Percentiles rank a stretch among this genome's conserved stretches.
phyloP scores from a whole-genome alignment of 2,888 invertebrate species.

The Drosophila helvetica region DNA sequence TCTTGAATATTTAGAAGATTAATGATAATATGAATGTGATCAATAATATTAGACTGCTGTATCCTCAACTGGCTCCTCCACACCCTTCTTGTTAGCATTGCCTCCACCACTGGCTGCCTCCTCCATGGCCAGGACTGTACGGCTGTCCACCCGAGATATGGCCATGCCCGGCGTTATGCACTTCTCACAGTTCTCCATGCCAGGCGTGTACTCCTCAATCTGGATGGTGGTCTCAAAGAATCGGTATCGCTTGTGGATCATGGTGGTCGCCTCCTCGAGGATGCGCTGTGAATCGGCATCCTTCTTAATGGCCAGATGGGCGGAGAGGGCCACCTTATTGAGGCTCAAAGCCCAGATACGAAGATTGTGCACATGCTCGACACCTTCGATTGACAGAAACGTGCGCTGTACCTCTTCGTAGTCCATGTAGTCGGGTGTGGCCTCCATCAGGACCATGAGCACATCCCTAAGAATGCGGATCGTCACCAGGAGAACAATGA shows the following conservation, averaged over 20 bases:
- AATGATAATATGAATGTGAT: too few relatives aligned
- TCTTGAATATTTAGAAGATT: too few relatives aligned
- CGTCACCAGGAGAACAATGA: slow-evolving; percentile 59
- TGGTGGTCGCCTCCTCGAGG: slow-evolving; percentile 52
- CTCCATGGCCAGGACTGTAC: not conserved
- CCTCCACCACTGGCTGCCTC: not conserved
- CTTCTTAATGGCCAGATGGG: slow-evolving; percentile 61
- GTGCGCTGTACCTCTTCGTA: slow-evolving; percentile 58
- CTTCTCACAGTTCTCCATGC: slow-evolving; percentile 57
- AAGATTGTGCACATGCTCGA: slow-evolving; percentile 67
- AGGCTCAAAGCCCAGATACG: slow-evolving; percentile 69
- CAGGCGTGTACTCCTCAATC: slow-evolving; percentile 58
- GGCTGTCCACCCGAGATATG: not conserved
- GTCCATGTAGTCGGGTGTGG: slow-evolving; percentile 63
- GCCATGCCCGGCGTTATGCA: slow-evolving; percentile 28
- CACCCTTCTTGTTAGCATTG: not conserved
- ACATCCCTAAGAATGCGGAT: slow-evolving; percentile 62
- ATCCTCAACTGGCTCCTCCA: not conserved
- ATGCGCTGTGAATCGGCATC: slow-evolving; percentile 65
- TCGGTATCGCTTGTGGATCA: slow-evolving; percentile 57
- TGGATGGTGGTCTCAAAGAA: slow-evolving; percentile 72
- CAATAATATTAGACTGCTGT: not conserved
- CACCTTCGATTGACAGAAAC: slow-evolving; percentile 65
- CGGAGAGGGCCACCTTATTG: slow-evolving; percentile 64
- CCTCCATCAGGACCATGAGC: slow-evolving; percentile 70